Percentiles rank a stretch among this genome's conserved stretches.
Evolutionary conservation across 2,797 vertebrate species (phyloP).

Genomic region (Periparus ater): DNA sequence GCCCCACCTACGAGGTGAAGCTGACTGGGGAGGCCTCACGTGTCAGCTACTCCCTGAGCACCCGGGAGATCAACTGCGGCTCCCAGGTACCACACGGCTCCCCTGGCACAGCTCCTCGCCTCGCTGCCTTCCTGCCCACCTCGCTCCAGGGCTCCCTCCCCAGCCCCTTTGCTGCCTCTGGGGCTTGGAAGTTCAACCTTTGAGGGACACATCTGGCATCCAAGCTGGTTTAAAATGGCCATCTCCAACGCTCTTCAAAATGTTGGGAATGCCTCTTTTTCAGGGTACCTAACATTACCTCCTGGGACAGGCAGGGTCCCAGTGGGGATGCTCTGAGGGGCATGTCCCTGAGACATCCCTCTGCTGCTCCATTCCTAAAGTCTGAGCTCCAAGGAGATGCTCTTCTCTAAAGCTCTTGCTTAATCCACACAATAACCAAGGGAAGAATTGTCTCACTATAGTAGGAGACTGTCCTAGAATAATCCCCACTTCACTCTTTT

Average conservation of each 20-base stretch:
- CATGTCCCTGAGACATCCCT: not conserved
- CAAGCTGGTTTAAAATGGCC: not conserved
- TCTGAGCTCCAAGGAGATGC: not conserved
- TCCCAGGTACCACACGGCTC: not conserved
- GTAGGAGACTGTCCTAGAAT: not conserved
- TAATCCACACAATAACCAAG: not conserved
- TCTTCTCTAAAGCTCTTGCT: not conserved
- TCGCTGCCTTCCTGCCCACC: not conserved
- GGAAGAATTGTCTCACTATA: not conserved
- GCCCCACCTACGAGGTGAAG: not conserved
- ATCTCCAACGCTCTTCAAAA: not conserved
- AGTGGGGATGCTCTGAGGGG: not conserved
- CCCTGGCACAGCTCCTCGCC: not conserved
- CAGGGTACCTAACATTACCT: not conserved
- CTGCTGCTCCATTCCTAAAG: not conserved
- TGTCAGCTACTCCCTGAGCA: not conserved
- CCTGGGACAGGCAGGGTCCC: not conserved
- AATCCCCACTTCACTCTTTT: no score
- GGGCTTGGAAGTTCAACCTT: not conserved
- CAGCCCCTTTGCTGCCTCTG: not conserved
- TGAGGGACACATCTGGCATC: not conserved
- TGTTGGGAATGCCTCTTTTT: not conserved
- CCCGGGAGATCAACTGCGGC: rapidly evolving
- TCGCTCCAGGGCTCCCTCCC: not conserved
- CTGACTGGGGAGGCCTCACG: rapidly evolving